These are phyloP conservation scores for Istiophorus platypterus DNA, from an alignment of 2,113 vertebrate species.

Conservation along the genomic window DNA sequence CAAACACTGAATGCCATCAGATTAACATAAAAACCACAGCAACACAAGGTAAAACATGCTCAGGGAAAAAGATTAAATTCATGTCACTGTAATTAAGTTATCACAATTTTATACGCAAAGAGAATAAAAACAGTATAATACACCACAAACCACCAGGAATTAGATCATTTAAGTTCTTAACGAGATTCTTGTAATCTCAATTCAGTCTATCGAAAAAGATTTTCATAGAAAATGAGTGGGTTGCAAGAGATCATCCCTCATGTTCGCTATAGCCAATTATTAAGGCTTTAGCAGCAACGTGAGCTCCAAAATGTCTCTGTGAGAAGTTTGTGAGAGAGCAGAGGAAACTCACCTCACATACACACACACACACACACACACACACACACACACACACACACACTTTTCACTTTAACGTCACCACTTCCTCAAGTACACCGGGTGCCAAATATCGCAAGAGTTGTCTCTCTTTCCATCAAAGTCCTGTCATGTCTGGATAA, in stretches of 20 bases:
- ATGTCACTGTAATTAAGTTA: background rate
- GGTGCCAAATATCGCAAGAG: background rate
- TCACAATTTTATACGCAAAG: background rate
- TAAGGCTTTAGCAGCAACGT: background rate
- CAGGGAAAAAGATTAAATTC: background rate
- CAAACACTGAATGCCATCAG: background rate
- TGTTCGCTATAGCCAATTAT: too few species aligned
- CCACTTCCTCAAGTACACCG: background rate
- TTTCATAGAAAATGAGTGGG: too few species aligned
- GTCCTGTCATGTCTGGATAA: too few species aligned
- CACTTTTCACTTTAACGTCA: background rate
- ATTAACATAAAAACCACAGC: background rate
- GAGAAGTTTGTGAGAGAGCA: background rate
- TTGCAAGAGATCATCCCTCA: background rate
- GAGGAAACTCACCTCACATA: too few species aligned
- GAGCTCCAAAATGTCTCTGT: background rate
- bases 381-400: too few species aligned
- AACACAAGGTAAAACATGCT: background rate
- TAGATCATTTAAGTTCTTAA: background rate
- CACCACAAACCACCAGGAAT: slow-evolving; percentile 1
- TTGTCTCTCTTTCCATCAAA: too few species aligned
- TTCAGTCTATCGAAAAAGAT: background rate
- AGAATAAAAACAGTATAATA: background rate
- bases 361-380: too few species aligned
- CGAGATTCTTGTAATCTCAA: background rate